Conservation (phyloP, 2,797 vertebrate genomes). For the Arctocebus calabarensis region DNA sequence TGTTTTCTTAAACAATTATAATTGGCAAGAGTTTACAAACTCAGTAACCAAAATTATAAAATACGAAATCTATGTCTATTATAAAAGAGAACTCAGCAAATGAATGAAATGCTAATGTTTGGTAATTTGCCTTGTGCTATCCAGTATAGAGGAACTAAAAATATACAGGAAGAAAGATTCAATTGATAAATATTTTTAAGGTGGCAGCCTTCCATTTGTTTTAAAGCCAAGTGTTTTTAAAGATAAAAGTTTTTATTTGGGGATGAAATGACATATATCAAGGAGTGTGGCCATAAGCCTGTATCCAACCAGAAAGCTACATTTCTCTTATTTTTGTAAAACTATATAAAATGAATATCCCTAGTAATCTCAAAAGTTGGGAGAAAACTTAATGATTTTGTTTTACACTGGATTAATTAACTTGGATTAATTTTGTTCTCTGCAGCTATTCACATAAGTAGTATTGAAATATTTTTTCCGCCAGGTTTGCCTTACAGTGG, state of each 20-base stretch:
- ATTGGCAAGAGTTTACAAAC: not conserved
- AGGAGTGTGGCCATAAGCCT: not conserved
- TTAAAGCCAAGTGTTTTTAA: not conserved
- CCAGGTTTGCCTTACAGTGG: too few relatives aligned
- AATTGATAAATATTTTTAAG: not conserved
- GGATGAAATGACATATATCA: conserved; percentile 19
- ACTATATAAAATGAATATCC: conserved; percentile 7
- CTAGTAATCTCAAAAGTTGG: not conserved
- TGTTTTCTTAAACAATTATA: conserved; percentile 10
- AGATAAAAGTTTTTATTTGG: not conserved
- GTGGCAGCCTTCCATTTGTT: not conserved
- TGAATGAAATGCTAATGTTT: not conserved
- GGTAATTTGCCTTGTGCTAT: not conserved
- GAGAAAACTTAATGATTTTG: not conserved
- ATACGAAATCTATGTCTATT: not conserved
- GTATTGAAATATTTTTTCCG: conserved; percentile 49
- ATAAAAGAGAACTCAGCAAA: not conserved
- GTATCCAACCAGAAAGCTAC: not conserved
- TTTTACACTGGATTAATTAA: not conserved
- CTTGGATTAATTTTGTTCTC: conserved; percentile 31
- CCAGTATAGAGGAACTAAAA: not conserved
- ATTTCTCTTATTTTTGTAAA: conserved; percentile 31
- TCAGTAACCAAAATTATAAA: not conserved
- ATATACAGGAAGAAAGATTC: not conserved
- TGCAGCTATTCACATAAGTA: not conserved